Conservation (phyloP, 2,113 vertebrate genomes). For the Synodontis membranacea region DNA sequence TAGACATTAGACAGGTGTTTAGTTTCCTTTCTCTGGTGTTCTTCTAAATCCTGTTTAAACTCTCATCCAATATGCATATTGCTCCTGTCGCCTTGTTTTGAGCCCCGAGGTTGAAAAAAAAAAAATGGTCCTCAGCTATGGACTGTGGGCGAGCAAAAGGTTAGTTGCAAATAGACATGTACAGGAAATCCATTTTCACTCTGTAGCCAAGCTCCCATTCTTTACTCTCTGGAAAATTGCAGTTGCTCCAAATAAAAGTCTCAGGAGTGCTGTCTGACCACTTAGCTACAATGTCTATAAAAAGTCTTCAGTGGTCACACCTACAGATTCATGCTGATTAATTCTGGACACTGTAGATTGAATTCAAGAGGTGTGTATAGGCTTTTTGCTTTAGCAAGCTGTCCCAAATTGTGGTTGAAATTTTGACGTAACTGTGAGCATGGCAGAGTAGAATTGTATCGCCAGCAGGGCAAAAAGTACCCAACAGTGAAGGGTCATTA, state of each 20-base stretch:
- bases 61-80: neutral
- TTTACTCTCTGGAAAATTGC: neutral
- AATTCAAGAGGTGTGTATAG: neutral
- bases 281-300: neutral
- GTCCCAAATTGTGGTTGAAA: neutral
- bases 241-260: neutral
- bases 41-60: neutral
- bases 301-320: neutral
- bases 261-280: constrained; percentile 1
- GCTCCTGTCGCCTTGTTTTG: neutral
- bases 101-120: neutral
- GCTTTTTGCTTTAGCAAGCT: neutral
- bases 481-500: too few species aligned
- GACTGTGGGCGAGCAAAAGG: neutral
- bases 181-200: neutral
- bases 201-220: neutral
- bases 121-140: neutral
- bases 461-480: neutral
- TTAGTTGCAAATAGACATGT: neutral
- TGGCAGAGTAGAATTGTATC: neutral
- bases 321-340: neutral
- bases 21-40: neutral
- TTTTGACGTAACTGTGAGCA: neutral
- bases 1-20: neutral
- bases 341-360: neutral